phyloP scores from a whole-genome alignment of 2,113 vertebrate genomes.

The Tylochromis polylepis region DNA sequence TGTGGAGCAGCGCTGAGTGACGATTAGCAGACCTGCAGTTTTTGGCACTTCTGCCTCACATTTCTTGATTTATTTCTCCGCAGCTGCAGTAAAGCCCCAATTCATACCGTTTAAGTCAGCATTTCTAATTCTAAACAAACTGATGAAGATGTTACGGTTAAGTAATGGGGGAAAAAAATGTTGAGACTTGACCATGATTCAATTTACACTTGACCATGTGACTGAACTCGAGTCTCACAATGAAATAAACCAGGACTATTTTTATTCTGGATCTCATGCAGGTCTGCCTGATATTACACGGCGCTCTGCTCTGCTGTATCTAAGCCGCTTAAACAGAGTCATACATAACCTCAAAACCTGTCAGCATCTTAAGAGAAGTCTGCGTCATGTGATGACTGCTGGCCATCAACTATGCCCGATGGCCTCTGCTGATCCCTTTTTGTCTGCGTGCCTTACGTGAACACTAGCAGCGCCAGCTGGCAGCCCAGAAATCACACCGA shows the following conservation, averaged over 20 bases:
- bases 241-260: not conserved
- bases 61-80: accelerated
- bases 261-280: not conserved
- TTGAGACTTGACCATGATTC: not conserved
- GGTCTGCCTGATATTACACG: not conserved
- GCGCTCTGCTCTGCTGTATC: not conserved
- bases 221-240: not conserved
- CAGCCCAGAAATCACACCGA: not conserved
- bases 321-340: not conserved
- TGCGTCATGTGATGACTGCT: not conserved
- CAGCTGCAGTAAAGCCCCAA: accelerated
- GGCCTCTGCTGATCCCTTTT: not conserved
- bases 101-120: not conserved
- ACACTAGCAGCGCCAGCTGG: not conserved
- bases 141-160: not conserved
- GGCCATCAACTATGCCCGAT: not conserved
- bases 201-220: not conserved
- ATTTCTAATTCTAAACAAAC: not conserved
- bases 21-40: not conserved
- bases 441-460: not conserved
- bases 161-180: not conserved
- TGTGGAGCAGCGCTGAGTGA: not conserved
- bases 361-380: not conserved
- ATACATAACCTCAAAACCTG: not conserved
- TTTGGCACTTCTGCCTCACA: not conserved